phyloP scores from a whole-genome alignment of 1,140 invertebrate species.

The Cherax destructor region DNA sequence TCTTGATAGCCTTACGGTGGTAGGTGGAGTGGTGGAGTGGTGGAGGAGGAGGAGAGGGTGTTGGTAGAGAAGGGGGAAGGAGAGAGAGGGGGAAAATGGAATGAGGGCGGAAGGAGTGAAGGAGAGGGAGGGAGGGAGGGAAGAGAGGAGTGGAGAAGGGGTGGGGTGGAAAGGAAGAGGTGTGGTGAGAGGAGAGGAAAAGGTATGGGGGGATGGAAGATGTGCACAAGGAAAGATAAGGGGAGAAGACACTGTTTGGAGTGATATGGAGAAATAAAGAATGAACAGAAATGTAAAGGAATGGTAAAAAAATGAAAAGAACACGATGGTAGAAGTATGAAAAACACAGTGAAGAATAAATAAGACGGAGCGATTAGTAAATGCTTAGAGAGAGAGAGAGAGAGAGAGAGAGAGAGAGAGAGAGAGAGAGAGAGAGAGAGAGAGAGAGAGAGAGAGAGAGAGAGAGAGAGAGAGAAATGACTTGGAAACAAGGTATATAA shows the following conservation, averaged over 20 bases:
- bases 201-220: neutral
- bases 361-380: neutral
- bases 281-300: too few relatives aligned
- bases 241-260: too few relatives aligned
- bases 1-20: conserved; percentile 36
- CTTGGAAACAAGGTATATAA: too few relatives aligned
- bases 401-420: too few relatives aligned
- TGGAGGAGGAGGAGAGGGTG: neutral
- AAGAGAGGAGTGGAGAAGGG: neutral
- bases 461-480: neutral
- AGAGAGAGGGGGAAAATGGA: neutral
- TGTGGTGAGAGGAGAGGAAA: neutral
- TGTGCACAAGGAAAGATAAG: neutral
- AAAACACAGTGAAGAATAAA: neutral
- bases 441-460: too few relatives aligned
- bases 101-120: neutral
- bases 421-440: too few relatives aligned
- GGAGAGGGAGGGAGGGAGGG: neutral
- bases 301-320: neutral
- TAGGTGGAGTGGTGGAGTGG: neutral
- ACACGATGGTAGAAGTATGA: neutral
- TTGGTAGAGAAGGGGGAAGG: neutral
- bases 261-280: too few relatives aligned
- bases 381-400: too few relatives aligned
- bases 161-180: neutral